Conservation (phyloP, 2,888 invertebrate species). For the Campopleginae sp. region DNA sequence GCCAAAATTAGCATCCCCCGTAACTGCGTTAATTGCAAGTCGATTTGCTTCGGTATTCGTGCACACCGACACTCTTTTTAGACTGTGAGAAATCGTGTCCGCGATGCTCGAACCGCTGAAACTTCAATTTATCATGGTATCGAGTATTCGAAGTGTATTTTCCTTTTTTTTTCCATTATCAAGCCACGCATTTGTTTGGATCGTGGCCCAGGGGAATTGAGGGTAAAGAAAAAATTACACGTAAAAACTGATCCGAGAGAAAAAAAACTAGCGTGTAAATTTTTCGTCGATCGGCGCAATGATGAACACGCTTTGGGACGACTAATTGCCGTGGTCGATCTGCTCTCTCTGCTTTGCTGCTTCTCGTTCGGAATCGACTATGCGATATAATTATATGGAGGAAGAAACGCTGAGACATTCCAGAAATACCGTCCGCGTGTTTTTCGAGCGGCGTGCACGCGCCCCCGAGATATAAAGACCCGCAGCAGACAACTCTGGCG, state of each 20-base stretch:
- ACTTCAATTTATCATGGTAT: neutral
- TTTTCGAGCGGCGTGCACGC: constrained; percentile 30
- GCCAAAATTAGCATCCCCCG: constrained; percentile 80
- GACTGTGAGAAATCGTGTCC: constrained; percentile 23
- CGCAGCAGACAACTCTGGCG: neutral
- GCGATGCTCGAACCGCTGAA: neutral
- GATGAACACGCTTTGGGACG: constrained; percentile 56
- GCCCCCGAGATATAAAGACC: constrained; percentile 39
- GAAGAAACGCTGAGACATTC: constrained; percentile 68
- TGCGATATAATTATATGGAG: constrained; percentile 1
- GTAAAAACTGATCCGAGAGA: constrained; percentile 38
- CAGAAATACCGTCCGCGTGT: constrained; percentile 59
- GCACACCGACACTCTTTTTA: neutral
- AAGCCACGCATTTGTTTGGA: neutral
- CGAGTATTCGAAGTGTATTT: neutral
- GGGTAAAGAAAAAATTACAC: neutral
- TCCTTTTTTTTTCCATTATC: neutral
- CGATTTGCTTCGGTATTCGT: constrained; percentile 64
- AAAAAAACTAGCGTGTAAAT: constrained; percentile 57
- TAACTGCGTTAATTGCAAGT: constrained; percentile 76
- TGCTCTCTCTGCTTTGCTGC: constrained; percentile 17
- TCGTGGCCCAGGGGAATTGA: neutral
- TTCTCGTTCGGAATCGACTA: constrained; percentile 15
- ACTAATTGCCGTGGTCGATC: constrained; percentile 73
- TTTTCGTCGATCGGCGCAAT: constrained; percentile 59